Conservation (phyloP, 2,113 vertebrate genomes). For the human (Homo sapiens) region GRCh38 chr4:69857501-69858000, state of each 20-base stretch:
- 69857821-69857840: background rate
- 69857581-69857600: conserved; percentile 71
- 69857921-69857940: background rate
- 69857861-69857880: background rate
- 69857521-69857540: conserved; percentile 74
- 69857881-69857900: background rate
- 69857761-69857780: background rate
- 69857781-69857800: background rate
- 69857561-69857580: conserved; percentile 64
- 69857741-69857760: background rate
- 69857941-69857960: background rate
- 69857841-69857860: background rate
- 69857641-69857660: conserved; percentile 49
- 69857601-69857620: conserved; percentile 54
- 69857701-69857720: background rate
- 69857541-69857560: conserved; percentile 79
- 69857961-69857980: background rate
- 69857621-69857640: background rate
- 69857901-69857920: background rate
- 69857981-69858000: background rate
- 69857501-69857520: conserved; percentile 79
- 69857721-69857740: background rate
- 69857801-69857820: background rate
- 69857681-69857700: background rate
- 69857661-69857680: background rate